Base-by-base conservation (phyloP, 2,797 vertebrate species). In the Botia almorhae region DNA sequence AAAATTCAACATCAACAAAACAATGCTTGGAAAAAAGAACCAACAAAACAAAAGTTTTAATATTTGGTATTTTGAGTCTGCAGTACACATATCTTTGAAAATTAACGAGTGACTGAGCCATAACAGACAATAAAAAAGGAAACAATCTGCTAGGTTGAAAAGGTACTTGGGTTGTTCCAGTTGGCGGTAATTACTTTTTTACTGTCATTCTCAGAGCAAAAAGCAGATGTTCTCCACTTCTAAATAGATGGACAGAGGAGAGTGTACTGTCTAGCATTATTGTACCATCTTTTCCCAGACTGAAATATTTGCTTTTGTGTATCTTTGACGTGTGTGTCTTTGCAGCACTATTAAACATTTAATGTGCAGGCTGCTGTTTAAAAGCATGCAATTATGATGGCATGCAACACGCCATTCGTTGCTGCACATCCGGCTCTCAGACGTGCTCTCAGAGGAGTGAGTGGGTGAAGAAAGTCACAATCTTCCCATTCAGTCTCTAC, bases 61-160 rank as follows among this genome's bases (percentile, higher is more conserved):
- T 46, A 10, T 46, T 46, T 46, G 43, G 10, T 46, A 8, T 46
- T 46, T 46, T 46, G 43, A 46, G 43, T 11, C 43, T 46, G 2
- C 10, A 46, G 43, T 46, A 46, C 43, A 46, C 8, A 46, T 8
- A 43, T 43, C 39, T 43, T 46, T 46, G 43, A 11, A 11, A 46
- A 46, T 46, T 46, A 46, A 46, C 7, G 2, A 46, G 51, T 53
- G 16, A 17, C 51, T 5, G 16, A 53, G 51, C 16, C 46, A 14
- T 64, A 48, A 43, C 43, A 43, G 36, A 17, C n/a, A 26, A 21
- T 60, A 76, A 36, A 69, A 56, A 61, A 36, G 67, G 53, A 71
- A 76, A 69, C 43, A 68, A 67, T 73, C 72, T 82, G 26, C 19
- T 12, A 23, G 48, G 16, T 12, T 29, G n/a, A 72, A 74, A n/a